Base-by-base conservation (phyloP, 1,140 invertebrate species). In the Drosophila bifasciata region DNA sequence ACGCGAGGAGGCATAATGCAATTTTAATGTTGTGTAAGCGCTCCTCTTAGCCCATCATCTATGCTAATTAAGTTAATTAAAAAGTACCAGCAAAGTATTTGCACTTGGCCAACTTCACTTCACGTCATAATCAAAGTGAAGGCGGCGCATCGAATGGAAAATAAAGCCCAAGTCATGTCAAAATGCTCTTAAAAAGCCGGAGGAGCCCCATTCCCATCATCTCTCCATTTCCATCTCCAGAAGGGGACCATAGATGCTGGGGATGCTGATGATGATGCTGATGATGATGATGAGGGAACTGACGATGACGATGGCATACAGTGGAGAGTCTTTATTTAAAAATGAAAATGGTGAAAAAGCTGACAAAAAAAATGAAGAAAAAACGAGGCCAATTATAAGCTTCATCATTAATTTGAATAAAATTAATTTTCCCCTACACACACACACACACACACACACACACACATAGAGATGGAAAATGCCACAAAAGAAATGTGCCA, bases 401-500 rank as follows among this genome's bases (percentile, higher is more conserved):
- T 79, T 62, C 83, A 79, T 88, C 83, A 88, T 88, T 88, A 88
- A 88, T 88, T 88, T 88, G 79, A 88, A 89, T 88, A 83, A 88
- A 83, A 88, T 88, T 88, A 79, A 88, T 88, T 76, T 62, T 79
- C 19, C 78, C 76, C 32, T 11, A n/a, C n/a, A n/a, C n/a, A n/a
- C n/a, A n/a, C n/a, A n/a, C n/a, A n/a, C 58, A 73, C 52, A 45
- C 53, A 61, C 51, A 77, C 28, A 59, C 5, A 25, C 11, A 41
- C 21, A 6, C 13, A 21, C 13, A 36, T 6, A 52, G 41, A 21
- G 25, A 21, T 45, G 32, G 59, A 59, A 52, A 75, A 74, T 67
- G 60, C 51, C 71, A 74, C 71, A 76, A 52, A 60, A 67, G 49
- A 67, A 68, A 74, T 64, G 50, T 64, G 59, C 23, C 61, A 55